Conservation (phyloP, 2,113 vertebrate species). For the Falcunculus frontatus region DNA sequence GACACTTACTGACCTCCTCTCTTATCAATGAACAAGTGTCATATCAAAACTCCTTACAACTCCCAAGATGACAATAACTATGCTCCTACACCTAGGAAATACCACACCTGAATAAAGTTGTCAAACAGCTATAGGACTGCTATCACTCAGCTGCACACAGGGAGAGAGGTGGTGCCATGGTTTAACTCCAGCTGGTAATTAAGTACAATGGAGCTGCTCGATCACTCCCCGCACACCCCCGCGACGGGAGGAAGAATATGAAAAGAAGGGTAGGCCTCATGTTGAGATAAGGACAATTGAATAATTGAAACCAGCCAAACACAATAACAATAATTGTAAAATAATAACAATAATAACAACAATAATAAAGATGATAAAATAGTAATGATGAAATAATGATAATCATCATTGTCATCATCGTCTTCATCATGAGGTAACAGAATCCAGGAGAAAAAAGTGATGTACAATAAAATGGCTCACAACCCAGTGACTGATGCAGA, state of each 20-base stretch:
- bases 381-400: neutral
- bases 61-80: neutral
- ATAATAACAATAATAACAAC: too few species aligned
- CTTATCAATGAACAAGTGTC: neutral
- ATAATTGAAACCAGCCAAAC: neutral
- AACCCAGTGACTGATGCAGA: neutral
- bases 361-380: neutral
- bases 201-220: fast-evolving
- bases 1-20: neutral
- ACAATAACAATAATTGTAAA: neutral
- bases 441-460: neutral
- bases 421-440: neutral
- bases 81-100: neutral
- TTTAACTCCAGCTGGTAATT: neutral
- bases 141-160: neutral
- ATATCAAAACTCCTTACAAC: neutral
- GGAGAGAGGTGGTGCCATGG: neutral
- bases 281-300: neutral
- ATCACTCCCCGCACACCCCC: fast-evolving
- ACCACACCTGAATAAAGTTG: neutral
- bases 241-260: fast-evolving
- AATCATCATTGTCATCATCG: fast-evolving
- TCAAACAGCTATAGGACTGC: neutral
- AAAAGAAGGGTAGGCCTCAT: neutral
- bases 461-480: neutral